Conservation (phyloP, 2,113 vertebrate species). For the Bucco capensis region DNA sequence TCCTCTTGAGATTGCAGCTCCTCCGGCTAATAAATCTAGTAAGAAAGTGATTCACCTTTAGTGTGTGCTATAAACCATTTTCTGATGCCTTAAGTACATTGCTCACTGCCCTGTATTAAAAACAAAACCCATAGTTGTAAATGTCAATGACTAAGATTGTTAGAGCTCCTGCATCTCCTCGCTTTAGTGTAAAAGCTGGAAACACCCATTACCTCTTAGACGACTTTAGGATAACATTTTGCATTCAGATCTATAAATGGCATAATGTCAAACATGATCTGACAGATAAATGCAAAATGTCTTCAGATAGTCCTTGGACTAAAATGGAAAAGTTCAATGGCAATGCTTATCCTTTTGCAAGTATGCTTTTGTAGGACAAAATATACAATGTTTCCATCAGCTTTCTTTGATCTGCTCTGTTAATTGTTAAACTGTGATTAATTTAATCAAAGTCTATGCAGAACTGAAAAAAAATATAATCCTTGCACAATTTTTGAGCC, state of each 20-base stretch:
- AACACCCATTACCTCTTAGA: slow-evolving; percentile 71
- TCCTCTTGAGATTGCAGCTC: slow-evolving; percentile 72
- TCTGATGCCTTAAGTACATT: slow-evolving; percentile 78
- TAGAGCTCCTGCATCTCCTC: slow-evolving; percentile 69
- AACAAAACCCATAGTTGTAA: slow-evolving; percentile 79
- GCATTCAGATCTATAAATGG: slow-evolving; percentile 73
- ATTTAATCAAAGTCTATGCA: not conserved
- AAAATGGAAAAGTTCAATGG: slow-evolving; percentile 56
- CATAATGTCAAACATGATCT: slow-evolving; percentile 71
- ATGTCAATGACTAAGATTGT: slow-evolving; percentile 79
- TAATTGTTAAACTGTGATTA: not conserved
- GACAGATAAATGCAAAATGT: slow-evolving; percentile 62
- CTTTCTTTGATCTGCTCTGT: not conserved
- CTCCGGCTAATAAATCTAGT: slow-evolving; percentile 76
- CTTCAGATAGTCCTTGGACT: slow-evolving; percentile 52
- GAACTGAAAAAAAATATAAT: not conserved
- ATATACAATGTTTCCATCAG: not conserved
- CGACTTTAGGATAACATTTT: slow-evolving; percentile 75
- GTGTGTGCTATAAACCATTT: slow-evolving; percentile 74
- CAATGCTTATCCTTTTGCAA: slow-evolving; percentile 38
- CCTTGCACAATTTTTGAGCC: not conserved
- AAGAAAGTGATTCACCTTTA: slow-evolving; percentile 81
- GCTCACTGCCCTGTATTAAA: slow-evolving; percentile 80
- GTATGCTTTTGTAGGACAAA: not conserved
- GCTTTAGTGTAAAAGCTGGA: slow-evolving; percentile 63